Base-by-base conservation (phyloP, 2,113 vertebrate species). In the Pungitius pungitius region DNA sequence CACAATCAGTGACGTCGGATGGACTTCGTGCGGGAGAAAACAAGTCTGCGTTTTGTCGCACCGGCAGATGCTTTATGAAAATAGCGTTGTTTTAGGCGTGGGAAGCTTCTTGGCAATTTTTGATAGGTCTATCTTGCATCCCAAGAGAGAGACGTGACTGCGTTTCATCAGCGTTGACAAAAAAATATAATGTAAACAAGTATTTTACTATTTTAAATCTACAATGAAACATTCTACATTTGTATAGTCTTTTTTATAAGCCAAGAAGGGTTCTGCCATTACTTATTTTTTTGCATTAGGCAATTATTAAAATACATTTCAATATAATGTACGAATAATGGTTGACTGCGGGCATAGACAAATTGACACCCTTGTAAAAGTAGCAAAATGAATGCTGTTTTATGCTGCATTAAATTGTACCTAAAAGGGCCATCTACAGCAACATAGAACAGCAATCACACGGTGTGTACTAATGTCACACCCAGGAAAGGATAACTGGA, bases 31-130 rank as follows among this genome's bases (percentile, higher is more conserved):
- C 30, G 52, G 0, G 13, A 45, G 13, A 75, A 43, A 57, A 75
- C 77, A 79, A 74, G 64, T 78, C 63, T 17, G 27, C 0, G 39
- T 75, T 83, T 68, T 77, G 42, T 76, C 55, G n/a, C 30, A 60
- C 61, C 54, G 58, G 65, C 92, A 92, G 87, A 91, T 90, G 90
- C 87, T 89, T 74, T 64, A 42, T 81, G 45, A 47, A 83, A 56
- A 62, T 35, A 60, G 92, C 91, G 82, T 92, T 91, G 88, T 22
- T 92, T 93, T 85, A 37, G 75, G 91, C 92, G 79, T 94, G 86
- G 88, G 87, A 87, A 86, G 90, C 92, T 76, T 45, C 10, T 69
- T 52, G 47, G 27, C 15, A 69, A 10, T 49, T 81, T 80, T 75
- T 79, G 66, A 83, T 82, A 78, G 74, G 78, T 75, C 56, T 80